These are phyloP conservation scores for Tapera naevia DNA, from an alignment of 2,797 vertebrate species.

Conservation along the genomic window DNA sequence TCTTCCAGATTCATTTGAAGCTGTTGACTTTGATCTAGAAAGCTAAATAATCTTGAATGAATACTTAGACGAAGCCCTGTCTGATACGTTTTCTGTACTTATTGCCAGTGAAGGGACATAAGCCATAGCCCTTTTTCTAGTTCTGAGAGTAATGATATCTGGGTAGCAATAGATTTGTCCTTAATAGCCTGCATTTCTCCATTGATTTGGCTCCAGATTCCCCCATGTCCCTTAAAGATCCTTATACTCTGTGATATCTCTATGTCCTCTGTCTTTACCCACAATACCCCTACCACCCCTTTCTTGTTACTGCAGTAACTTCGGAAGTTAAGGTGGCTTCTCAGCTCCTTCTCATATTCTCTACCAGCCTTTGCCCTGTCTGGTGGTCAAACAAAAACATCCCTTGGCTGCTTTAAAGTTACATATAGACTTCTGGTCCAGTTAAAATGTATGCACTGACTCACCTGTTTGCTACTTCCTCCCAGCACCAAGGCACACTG, in stretches of 20 bases:
- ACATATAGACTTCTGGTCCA: not conserved
- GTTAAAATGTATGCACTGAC: not conserved
- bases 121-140: not conserved
- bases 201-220: not conserved
- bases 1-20: constrained; percentile 22
- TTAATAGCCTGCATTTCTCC: not conserved
- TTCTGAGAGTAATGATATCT: not conserved
- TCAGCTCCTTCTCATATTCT: not conserved
- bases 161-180: not conserved
- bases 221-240: not conserved
- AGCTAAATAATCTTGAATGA: not conserved
- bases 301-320: not conserved
- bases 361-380: not conserved
- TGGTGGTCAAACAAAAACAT: not conserved
- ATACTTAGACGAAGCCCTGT: not conserved
- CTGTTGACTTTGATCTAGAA: constrained; percentile 26
- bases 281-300: not conserved
- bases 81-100: not conserved
- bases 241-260: not conserved
- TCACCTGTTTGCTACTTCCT: not conserved
- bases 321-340: not conserved
- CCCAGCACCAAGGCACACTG: not conserved
- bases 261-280: not conserved
- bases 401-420: not conserved
- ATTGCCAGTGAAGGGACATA: not conserved